phyloP scores from a whole-genome alignment of 92 coral and sea anemone species.

The Parazoanthus swiftii region DNA sequence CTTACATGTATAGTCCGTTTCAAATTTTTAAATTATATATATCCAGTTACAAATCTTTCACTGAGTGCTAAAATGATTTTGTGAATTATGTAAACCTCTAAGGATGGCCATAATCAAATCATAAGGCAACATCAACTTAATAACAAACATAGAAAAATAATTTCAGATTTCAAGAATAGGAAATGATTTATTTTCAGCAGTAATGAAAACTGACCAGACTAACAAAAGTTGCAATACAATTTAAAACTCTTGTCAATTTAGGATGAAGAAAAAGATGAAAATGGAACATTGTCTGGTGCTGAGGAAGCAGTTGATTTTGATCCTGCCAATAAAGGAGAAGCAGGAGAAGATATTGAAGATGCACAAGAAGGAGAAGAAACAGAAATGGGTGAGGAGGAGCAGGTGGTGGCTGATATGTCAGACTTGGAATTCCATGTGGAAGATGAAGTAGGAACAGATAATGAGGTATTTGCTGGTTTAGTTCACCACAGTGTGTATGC shows the following conservation, averaged over 20 bases:
- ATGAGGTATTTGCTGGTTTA: background rate
- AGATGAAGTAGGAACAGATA: conserved; percentile 23
- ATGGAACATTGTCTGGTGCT: conserved; percentile 37
- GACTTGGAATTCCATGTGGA: conserved; percentile 23
- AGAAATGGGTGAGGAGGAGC: conserved; percentile 57
- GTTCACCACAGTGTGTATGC: background rate
- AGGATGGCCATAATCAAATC: too few relatives aligned
- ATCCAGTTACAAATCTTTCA: too few relatives aligned
- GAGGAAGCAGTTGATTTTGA: conserved; percentile 37
- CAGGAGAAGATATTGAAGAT: background rate
- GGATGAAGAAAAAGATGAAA: conserved; percentile 42
- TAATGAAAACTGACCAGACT: background rate
- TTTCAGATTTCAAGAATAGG: background rate
- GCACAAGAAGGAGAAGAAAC: conserved; percentile 38
- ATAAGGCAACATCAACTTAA: too few relatives aligned
- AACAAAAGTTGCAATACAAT: background rate
- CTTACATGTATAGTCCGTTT: too few relatives aligned
- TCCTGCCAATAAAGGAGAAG: background rate
- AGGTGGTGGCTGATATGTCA: conserved; percentile 5
- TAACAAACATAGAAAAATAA: too few relatives aligned
- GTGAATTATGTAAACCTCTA: too few relatives aligned
- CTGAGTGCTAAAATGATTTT: too few relatives aligned
- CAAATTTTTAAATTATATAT: background rate
- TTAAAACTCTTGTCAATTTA: background rate
- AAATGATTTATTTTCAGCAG: background rate